phyloP scores from a whole-genome alignment of 2,888 invertebrate species.

The Ceramica pisi region DNA sequence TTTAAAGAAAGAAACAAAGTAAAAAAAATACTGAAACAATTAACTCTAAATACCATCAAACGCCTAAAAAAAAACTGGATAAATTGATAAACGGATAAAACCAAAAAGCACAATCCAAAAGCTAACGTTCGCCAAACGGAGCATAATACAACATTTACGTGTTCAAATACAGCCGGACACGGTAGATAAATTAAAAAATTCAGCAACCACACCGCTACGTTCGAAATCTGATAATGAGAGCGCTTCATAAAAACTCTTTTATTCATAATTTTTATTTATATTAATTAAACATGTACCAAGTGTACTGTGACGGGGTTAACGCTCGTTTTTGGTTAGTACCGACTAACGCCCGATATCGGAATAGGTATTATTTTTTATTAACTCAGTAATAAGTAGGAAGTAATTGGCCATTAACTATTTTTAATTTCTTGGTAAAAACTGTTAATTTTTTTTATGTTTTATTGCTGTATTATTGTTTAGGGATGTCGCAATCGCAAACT shows the following conservation, averaged over 20 bases:
- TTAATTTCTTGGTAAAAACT: constrained; percentile 7
- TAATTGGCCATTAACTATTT: constrained; percentile 35
- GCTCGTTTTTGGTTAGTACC: constrained; percentile 73
- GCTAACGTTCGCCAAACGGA: constrained; percentile 75
- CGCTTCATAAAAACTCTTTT: constrained; percentile 77
- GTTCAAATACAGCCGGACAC: constrained; percentile 79
- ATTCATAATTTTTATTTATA: constrained; percentile 84
- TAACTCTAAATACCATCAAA: constrained; percentile 11
- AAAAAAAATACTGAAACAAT: constrained; percentile 5
- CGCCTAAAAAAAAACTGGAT: constrained; percentile 46
- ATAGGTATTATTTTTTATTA: constrained; percentile 7
- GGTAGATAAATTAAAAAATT: constrained; percentile 84
- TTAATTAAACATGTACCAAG: constrained; percentile 86
- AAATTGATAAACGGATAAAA: constrained; percentile 63
- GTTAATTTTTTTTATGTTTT: neutral
- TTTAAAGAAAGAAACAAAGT: neutral
- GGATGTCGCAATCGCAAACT: neutral
- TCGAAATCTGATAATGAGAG: constrained; percentile 79
- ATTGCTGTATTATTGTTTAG: neutral
- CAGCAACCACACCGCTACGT: constrained; percentile 75
- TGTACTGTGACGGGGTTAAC: constrained; percentile 87
- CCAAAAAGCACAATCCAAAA: constrained; percentile 63
- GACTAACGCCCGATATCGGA: constrained; percentile 58
- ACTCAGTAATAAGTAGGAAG: constrained; percentile 19
- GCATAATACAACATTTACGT: constrained; percentile 74